Evolutionary conservation across 2,888 invertebrate genomes (phyloP).

Genomic region (Diploptera punctata): DNA sequence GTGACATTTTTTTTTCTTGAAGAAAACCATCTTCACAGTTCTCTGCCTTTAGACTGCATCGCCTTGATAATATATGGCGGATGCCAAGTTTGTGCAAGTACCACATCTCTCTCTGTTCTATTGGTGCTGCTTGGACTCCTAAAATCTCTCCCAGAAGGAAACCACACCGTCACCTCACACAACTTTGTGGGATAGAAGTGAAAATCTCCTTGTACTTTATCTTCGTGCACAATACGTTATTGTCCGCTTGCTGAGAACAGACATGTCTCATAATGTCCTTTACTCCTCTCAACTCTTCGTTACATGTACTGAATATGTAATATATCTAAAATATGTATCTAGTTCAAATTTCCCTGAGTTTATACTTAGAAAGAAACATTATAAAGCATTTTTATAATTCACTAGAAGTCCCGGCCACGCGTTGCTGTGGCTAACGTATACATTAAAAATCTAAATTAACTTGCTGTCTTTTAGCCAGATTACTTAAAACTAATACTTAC

Average conservation of each 20-base stretch:
- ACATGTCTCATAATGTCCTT: too few relatives aligned
- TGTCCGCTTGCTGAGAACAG: not conserved
- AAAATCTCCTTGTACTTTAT: conserved; percentile 11
- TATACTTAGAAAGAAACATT: too few relatives aligned
- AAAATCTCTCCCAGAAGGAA: conserved; percentile 4
- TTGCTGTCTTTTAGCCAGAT: too few relatives aligned
- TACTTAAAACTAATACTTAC: too few relatives aligned
- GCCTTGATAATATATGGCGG: not conserved
- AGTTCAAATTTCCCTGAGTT: too few relatives aligned
- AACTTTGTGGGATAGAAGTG: not conserved
- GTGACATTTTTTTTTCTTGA: not conserved
- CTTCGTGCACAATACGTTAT: not conserved
- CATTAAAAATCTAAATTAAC: too few relatives aligned
- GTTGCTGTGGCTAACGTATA: too few relatives aligned
- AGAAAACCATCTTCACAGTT: not conserved
- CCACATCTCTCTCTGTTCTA: not conserved
- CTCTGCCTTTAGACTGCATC: not conserved
- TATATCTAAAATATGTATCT: too few relatives aligned
- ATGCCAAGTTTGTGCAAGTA: not conserved
- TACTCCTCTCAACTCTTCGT: too few relatives aligned
- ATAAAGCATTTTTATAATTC: too few relatives aligned
- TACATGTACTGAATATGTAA: too few relatives aligned
- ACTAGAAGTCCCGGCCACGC: too few relatives aligned
- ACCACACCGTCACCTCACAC: not conserved
- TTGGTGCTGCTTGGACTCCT: not conserved